Base-by-base conservation (phyloP, 2,888 invertebrate species). In the Nudaria mundana region DNA sequence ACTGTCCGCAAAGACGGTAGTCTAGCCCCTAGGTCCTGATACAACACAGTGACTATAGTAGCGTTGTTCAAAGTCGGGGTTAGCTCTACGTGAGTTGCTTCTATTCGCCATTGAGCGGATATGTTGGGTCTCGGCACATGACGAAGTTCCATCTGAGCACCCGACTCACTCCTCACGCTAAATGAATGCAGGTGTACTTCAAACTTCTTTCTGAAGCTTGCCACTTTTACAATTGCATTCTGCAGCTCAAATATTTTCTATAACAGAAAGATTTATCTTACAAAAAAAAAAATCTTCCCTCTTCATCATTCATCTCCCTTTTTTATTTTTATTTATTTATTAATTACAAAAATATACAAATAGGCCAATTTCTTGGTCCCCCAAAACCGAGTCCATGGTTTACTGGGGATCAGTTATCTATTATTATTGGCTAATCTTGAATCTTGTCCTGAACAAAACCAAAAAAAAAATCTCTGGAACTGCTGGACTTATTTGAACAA, bases 21-120 rank as follows among this genome's bases (percentile, higher is more conserved):
- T 55, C 92, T 91, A 3, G 89, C 80, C 3, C 91, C 90, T 40
- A 94, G 73, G 57, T 93, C 92, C 56, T 91, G 91, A 67, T 93
- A 94, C 50, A 91, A 84, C 5, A 92, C 87, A 14, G 91, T 89
- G 6, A 91, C 86, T 0, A 85, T 72, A 0, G 83, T 73, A 3
- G 73, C 71, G 20, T 82, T 82, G 12, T 24, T 18, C 6, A 6
- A 15, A 7, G 23, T 71, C 75, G n/a, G 58, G 68, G 24, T 67
- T 68, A 0, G 70, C 71, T 87, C 86, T 5, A 85, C 79, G 0
- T 78, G 82, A 12, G 71, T 76, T 3, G 85, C 84, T 1, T 73
- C 55, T 8, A 83, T 48, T 2, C 72, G 52, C 87, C 87, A 88
- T 44, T 84, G 81, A 11, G 77, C 76, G 3, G 58, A 29, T 0